Percentiles rank a stretch among this genome's conserved stretches.
phyloP scores from a whole-genome alignment of 2,797 vertebrate genomes.

The Agapornis canus region DNA sequence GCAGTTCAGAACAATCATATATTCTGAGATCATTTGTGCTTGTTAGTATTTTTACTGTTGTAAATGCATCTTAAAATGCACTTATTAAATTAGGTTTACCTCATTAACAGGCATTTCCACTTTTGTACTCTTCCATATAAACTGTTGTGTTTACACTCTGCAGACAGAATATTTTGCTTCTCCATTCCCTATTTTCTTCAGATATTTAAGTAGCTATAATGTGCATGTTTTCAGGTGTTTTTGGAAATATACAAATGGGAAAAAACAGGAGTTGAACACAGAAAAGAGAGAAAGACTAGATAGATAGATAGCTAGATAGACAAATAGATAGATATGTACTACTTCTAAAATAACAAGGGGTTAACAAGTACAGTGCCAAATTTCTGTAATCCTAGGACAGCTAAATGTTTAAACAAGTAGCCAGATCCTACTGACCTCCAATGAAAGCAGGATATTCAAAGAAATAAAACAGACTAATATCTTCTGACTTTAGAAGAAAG shows the following conservation, averaged over 20 bases:
- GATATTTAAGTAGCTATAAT: neutral
- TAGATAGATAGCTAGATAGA: neutral
- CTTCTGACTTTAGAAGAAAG: neutral
- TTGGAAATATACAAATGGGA: neutral
- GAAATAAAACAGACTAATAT: neutral
- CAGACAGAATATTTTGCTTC: neutral
- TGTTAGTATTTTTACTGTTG: neutral
- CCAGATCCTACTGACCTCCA: neutral
- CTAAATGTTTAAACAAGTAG: neutral
- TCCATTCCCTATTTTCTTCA: neutral
- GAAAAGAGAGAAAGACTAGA: neutral
- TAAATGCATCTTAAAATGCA: neutral
- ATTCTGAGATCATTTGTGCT: neutral
- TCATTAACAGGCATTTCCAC: neutral
- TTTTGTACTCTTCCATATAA: neutral
- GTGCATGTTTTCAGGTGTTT: neutral
- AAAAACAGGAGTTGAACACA: neutral
- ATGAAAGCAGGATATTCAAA: neutral
- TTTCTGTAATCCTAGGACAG: neutral
- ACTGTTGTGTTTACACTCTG: neutral
- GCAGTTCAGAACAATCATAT: neutral
- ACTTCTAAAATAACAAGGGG: neutral
- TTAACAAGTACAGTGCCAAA: neutral
- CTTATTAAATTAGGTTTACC: neutral
- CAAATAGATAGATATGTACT: neutral